Evolutionary conservation across 2,888 invertebrate genomes (phyloP).

Genomic region (Didymodactylos carnosus): DNA sequence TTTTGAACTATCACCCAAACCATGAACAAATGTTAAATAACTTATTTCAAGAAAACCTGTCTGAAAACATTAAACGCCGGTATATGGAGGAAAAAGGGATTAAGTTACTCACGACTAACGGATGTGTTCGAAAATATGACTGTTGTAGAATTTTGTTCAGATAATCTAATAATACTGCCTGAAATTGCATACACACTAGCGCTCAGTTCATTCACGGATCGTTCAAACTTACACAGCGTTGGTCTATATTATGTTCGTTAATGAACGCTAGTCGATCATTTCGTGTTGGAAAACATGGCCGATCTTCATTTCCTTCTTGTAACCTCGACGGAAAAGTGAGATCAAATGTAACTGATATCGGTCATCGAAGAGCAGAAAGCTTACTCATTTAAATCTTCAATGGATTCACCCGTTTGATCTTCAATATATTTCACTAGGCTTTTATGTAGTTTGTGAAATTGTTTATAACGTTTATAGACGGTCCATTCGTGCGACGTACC

Average conservation of each 20-base stretch:
- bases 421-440: too few relatives aligned
- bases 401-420: too few relatives aligned
- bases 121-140: constrained; percentile 1
- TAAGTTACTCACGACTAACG: background rate
- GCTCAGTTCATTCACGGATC: too few relatives aligned
- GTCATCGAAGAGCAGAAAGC: too few relatives aligned
- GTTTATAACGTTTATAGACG: too few relatives aligned
- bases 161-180: constrained; percentile 5
- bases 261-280: background rate
- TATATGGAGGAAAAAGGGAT: background rate
- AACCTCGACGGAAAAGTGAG: too few relatives aligned
- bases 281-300: background rate
- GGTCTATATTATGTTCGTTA: background rate
- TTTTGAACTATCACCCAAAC: background rate
- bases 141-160: constrained; percentile 4
- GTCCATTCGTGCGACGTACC: too few relatives aligned
- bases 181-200: background rate
- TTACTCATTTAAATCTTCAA: too few relatives aligned
- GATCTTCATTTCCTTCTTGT: too few relatives aligned
- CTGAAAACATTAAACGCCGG: background rate
- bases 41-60: constrained; percentile 2
- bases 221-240: constrained; percentile 4
- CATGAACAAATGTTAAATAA: constrained; percentile 1
- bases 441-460: too few relatives aligned
- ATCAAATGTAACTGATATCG: too few relatives aligned